Conservation (phyloP, 37 sponge, comb jelly and placozoan genomes). For the Mnemiopsis leidyi region DNA sequence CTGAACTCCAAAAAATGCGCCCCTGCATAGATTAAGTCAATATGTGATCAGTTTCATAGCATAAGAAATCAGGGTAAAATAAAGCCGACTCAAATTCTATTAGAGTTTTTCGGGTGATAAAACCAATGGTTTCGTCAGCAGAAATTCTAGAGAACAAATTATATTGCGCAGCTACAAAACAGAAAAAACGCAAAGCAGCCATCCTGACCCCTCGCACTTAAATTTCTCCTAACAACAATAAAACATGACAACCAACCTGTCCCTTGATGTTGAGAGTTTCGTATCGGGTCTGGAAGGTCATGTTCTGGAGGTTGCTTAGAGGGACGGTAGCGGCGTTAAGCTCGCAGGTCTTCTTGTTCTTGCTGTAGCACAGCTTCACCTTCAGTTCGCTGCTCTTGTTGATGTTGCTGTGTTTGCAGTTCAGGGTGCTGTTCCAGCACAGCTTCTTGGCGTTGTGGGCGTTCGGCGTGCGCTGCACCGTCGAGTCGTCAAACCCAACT, state of each 20-base stretch:
- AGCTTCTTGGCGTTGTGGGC: conserved; percentile 13
- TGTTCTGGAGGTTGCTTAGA: not conserved
- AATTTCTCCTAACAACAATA: too few species aligned
- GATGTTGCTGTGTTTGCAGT: conserved; percentile 53
- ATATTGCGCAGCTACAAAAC: too few species aligned
- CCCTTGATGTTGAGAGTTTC: conserved; percentile 43
- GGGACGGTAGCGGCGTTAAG: not conserved
- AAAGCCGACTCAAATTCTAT: not conserved
- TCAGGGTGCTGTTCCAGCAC: conserved; percentile 53
- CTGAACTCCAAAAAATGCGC: not conserved
- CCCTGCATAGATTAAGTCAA: not conserved
- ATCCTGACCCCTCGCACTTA: too few species aligned
- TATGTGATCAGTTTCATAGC: not conserved
- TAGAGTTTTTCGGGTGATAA: not conserved
- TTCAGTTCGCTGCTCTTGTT: conserved; percentile 34
- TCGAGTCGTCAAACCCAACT: conserved; percentile 48
- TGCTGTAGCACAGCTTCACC: conserved; percentile 52
- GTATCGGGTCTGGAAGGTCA: conserved; percentile 3
- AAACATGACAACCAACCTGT: conserved; percentile 57
- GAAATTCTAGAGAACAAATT: not conserved
- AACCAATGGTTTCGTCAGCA: not conserved
- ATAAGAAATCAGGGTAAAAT: not conserved
- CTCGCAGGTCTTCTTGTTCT: conserved; percentile 60
- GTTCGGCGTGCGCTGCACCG: conserved; percentile 41
- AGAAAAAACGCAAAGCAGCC: too few species aligned